Percentiles rank a stretch among this genome's conserved stretches.
phyloP scores from a whole-genome alignment of 2,888 invertebrate genomes.

The Caenorhabditis uteleia region DNA sequence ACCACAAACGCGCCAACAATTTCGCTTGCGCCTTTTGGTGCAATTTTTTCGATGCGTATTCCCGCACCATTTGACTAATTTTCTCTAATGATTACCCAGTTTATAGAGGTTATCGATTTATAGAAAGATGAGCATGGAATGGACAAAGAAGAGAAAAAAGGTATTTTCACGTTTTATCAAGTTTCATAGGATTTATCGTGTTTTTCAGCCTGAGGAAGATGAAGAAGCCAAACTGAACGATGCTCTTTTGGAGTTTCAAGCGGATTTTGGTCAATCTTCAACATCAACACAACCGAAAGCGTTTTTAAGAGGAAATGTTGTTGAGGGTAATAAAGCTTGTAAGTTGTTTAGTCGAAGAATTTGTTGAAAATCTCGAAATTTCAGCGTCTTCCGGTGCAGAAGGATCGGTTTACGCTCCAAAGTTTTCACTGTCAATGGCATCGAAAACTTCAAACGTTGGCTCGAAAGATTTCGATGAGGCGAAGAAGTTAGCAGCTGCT shows the following conservation, averaged over 20 bases:
- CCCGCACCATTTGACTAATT: too few species aligned
- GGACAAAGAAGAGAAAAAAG: slow-evolving; percentile 34
- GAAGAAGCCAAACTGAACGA: slow-evolving; percentile 39
- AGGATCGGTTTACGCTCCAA: slow-evolving; percentile 34
- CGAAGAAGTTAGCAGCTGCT: slow-evolving; percentile 62
- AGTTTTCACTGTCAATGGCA: slow-evolving; percentile 19
- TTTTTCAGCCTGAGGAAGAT: slow-evolving; percentile 17
- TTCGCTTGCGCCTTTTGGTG: too few species aligned
- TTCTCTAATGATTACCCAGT: too few species aligned
- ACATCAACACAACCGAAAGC: slow-evolving; percentile 76
- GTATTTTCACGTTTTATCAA: too few species aligned
- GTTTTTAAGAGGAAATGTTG: slow-evolving; percentile 97
- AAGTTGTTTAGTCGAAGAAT: slow-evolving; percentile 1
- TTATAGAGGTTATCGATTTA: too few species aligned
- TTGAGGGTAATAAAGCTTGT: slow-evolving; percentile 71
- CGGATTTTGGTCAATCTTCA: slow-evolving; percentile 30
- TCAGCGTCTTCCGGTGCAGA: slow-evolving; percentile 16
- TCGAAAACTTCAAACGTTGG: slow-evolving; percentile 28
- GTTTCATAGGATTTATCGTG: too few species aligned
- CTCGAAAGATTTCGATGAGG: slow-evolving; percentile 54
- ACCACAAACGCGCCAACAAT: too few species aligned
- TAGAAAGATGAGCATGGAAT: slow-evolving; percentile 37
- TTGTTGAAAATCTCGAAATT: neutral
- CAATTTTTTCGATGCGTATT: too few species aligned
- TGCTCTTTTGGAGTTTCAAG: slow-evolving; percentile 35